These are phyloP conservation scores for Baccha elongata DNA, from an alignment of 2,888 invertebrate genomes.

Conservation along the genomic window DNA sequence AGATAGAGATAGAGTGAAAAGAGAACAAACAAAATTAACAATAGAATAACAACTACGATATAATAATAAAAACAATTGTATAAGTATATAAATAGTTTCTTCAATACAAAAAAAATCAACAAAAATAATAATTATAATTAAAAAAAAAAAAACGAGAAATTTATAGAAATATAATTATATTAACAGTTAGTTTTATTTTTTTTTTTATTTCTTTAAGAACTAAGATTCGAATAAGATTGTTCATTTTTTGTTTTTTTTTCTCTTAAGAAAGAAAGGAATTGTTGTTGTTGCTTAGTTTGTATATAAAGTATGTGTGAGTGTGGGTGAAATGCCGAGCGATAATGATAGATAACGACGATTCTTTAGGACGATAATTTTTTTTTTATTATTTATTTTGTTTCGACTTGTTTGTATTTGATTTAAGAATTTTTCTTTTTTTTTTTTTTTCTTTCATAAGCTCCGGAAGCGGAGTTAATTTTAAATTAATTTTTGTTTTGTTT, in stretches of 20 bases:
- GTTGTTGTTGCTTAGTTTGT: conserved; percentile 56
- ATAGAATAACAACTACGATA: conserved; percentile 39
- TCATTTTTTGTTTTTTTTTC: conserved; percentile 33
- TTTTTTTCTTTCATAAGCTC: conserved; percentile 16
- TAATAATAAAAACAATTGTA: conserved; percentile 49
- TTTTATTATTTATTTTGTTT: conserved; percentile 33
- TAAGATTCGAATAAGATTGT: conserved; percentile 72
- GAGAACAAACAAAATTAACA: conserved; percentile 40
- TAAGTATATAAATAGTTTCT: conserved; percentile 57
- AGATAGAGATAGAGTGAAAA: conserved; percentile 52
- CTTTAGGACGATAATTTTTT: conserved; percentile 58
- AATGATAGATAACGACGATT: conserved; percentile 67
- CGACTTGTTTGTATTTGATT: conserved; percentile 60
- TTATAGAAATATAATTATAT: conserved; percentile 45
- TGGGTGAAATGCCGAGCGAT: conserved; percentile 62
- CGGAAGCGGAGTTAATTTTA: conserved; percentile 40
- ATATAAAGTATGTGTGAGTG: conserved; percentile 44
- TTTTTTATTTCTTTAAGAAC: conserved; percentile 40
- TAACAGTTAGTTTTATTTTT: conserved; percentile 21
- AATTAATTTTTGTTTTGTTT: conserved; percentile 15
- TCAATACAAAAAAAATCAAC: conserved; percentile 4
- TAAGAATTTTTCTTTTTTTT: conserved; percentile 23
- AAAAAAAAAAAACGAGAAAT: conserved; percentile 32
- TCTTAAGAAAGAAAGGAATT: conserved; percentile 57
- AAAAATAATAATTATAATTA: conserved; percentile 11